phyloP scores from a whole-genome alignment of 1,140 invertebrate genomes.

The Pinna nobilis region DNA sequence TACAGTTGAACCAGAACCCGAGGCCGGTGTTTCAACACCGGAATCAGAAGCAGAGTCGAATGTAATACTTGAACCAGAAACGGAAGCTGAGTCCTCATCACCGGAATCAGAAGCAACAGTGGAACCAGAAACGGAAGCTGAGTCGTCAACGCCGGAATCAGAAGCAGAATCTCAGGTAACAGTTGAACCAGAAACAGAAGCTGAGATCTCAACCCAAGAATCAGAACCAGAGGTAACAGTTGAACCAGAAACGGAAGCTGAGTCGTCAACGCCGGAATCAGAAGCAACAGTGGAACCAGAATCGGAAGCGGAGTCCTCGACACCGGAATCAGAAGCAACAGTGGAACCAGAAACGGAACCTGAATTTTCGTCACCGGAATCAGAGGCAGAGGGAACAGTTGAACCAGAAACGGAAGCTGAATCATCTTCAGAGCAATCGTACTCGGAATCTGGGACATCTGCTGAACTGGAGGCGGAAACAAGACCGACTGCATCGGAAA shows the following conservation, averaged over 20 bases:
- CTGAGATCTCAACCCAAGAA: constrained; percentile 4
- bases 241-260: constrained; percentile 9
- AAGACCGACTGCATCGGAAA: constrained; percentile 46
- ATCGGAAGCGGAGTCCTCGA: background rate
- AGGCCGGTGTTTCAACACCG: background rate
- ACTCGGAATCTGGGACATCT: constrained; percentile 9
- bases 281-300: constrained; percentile 20
- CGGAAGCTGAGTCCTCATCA: background rate
- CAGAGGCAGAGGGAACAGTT: background rate
- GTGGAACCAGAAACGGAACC: background rate
- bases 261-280: background rate
- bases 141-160: constrained; percentile 16
- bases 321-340: background rate
- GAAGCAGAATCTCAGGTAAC: constrained; percentile 20
- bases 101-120: background rate
- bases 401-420: constrained; percentile 4
- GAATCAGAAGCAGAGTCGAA: constrained; percentile 5
- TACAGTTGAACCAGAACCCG: no score
- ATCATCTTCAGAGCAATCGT: constrained; percentile 16
- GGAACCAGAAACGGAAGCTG: constrained; percentile 12
- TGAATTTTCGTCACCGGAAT: background rate
- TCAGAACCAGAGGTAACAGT: constrained; percentile 29
- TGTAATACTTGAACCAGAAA: constrained; percentile 2
- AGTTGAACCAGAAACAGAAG: constrained; percentile 10
- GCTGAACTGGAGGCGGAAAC: constrained; percentile 38